A percentile compares a stretch with the other conserved stretches of the same genome.
phyloP scores from a whole-genome alignment of 2,113 vertebrate species.

The Prunella fulvescens region DNA sequence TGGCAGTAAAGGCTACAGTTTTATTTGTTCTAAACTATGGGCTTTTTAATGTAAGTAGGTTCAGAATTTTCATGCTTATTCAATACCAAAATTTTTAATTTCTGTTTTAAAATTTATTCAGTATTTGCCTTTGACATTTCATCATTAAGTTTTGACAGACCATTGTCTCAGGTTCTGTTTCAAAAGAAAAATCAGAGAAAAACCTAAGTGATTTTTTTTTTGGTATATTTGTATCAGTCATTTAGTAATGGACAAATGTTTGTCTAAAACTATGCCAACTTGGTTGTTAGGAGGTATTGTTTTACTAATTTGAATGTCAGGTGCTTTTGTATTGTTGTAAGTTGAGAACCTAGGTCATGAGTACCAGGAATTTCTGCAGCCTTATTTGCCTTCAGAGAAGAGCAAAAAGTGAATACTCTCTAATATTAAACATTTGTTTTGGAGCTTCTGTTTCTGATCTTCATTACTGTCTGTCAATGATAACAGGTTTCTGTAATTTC shows the following conservation, averaged over 20 bases:
- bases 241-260: neutral
- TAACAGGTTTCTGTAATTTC: neutral
- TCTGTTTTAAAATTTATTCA: neutral
- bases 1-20: neutral
- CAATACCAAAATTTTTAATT: neutral
- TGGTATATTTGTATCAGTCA: neutral
- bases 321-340: neutral
- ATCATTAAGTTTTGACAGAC: neutral
- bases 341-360: neutral
- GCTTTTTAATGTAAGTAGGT: neutral
- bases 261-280: neutral
- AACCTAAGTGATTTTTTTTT: neutral
- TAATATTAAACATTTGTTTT: neutral
- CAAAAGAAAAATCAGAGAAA: neutral
- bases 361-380: neutral
- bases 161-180: neutral
- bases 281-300: neutral
- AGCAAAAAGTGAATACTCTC: neutral
- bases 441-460: neutral
- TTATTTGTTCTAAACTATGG: neutral
- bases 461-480: neutral
- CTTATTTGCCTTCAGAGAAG: neutral
- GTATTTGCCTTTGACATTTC: neutral
- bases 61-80: neutral
- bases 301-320: neutral